Evolutionary conservation across 2,888 invertebrate genomes (phyloP).

Genomic region (Synanthedon formicaeformis): DNA sequence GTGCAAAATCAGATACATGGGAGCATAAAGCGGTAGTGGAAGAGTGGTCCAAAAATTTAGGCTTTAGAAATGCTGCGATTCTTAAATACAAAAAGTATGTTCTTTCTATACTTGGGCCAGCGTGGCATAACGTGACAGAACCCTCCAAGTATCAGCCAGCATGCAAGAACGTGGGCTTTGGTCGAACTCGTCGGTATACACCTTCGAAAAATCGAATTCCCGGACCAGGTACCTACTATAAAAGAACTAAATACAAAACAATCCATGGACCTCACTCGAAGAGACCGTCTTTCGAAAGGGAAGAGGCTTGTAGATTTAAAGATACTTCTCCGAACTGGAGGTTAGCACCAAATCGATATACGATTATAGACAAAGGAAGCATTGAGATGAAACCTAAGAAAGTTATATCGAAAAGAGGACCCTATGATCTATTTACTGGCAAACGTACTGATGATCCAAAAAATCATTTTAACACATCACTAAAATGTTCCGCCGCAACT

Average conservation of each 20-base stretch:
- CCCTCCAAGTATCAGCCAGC: slow-evolving; percentile 22
- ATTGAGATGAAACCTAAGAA: slow-evolving; percentile 47
- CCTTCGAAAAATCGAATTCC: slow-evolving; percentile 21
- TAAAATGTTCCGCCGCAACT: slow-evolving; percentile 30
- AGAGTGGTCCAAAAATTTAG: slow-evolving; percentile 50
- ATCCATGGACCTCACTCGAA: slow-evolving; percentile 44
- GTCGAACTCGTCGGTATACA: slow-evolving; percentile 31
- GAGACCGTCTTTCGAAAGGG: slow-evolving; percentile 40
- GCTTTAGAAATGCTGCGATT: slow-evolving; percentile 47
- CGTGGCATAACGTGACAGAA: slow-evolving; percentile 35
- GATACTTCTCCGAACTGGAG: slow-evolving; percentile 35
- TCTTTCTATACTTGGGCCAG: slow-evolving; percentile 38
- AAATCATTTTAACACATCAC: slow-evolving; percentile 55
- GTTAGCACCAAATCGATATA: slow-evolving; percentile 49
- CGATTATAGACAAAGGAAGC: slow-evolving; percentile 36
- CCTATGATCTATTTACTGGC: slow-evolving; percentile 62
- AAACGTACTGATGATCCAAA: slow-evolving; percentile 57
- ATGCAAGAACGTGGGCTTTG: slow-evolving; percentile 45
- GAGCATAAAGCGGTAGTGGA: slow-evolving; percentile 46
- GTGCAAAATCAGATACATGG: slow-evolving; percentile 27
- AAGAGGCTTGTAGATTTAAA: slow-evolving; percentile 47
- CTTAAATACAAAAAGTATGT: slow-evolving; percentile 31
- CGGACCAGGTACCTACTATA: slow-evolving; percentile 50
- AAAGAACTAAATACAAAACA: slow-evolving; percentile 31
- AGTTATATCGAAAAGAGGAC: slow-evolving; percentile 44